phyloP scores from a whole-genome alignment of 2,888 invertebrate genomes.

The Ceraclea dissimilis region DNA sequence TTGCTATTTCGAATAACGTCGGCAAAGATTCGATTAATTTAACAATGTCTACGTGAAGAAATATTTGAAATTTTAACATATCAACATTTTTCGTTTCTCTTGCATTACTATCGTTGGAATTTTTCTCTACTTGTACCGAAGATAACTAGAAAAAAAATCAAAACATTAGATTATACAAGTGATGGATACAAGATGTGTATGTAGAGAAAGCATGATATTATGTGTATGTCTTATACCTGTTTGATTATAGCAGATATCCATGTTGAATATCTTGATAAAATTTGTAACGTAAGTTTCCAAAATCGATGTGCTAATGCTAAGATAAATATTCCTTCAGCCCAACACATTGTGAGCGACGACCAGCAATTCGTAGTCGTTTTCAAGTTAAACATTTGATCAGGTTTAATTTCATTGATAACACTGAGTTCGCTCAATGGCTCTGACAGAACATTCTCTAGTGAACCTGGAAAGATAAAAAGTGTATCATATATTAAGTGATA shows the following conservation, averaged over 20 bases:
- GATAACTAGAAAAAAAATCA: neutral
- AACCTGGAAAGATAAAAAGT: conserved; percentile 32
- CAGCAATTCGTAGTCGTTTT: conserved; percentile 45
- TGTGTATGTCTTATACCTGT: conserved; percentile 35
- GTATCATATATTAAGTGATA: too few relatives aligned
- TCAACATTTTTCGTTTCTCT: conserved; percentile 20
- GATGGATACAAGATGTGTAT: too few relatives aligned
- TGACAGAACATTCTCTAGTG: conserved; percentile 33
- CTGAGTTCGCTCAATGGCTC: conserved; percentile 21
- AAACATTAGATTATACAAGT: neutral
- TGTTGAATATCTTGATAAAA: conserved; percentile 70
- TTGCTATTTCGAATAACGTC: conserved; percentile 29
- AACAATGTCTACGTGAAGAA: conserved; percentile 36
- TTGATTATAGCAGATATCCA: conserved; percentile 53
- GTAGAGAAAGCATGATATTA: too few relatives aligned
- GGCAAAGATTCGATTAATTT: conserved; percentile 33
- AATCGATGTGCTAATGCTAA: conserved; percentile 73
- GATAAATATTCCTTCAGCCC: conserved; percentile 74
- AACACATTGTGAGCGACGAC: conserved; percentile 52
- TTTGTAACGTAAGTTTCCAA: conserved; percentile 81
- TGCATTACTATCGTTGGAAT: conserved; percentile 10
- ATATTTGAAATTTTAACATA: conserved; percentile 33
- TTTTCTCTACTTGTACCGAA: conserved; percentile 7
- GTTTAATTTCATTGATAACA: conserved; percentile 27
- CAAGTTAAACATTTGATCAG: conserved; percentile 40